Evolutionary conservation across 2,113 vertebrate genomes (phyloP), one percentile per base, ranked within the genome.

Genomic region (Chloebia gouldiae): DNA sequence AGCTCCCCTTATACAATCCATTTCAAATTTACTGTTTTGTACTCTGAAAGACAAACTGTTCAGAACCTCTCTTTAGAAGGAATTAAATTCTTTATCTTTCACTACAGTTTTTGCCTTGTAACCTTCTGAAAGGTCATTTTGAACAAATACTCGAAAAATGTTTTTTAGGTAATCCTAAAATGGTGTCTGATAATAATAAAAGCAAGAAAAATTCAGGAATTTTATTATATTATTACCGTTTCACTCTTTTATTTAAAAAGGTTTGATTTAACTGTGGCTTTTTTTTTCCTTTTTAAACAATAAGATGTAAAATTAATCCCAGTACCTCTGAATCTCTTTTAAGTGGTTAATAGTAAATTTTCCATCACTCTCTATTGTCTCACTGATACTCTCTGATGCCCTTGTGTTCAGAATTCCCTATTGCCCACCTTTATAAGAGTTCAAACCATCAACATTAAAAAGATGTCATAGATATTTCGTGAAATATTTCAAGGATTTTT

Each of bases 11-110:
- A 72, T 6, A 79, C 30, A 80, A 95, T 72, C 81, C n/a, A 47
- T 94, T 89, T 95, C 59, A 91, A 88, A 94, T 92, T 87, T 95
- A 90, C 73, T 85, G 66, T 61, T 95, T 85, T 94, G 54, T 86
- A 88, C 66, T 81, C 75, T 77, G 87, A 91, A 89, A 96, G 87
- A 94, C 54, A 95, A 95, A 93, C 71, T 25, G 42, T 42, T 94
- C 70, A 63, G 42, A 1, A 2, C 33, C 30, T 77, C 47, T 42
- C 21, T 76, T 40, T n/a, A 54, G 57, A 92, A 80, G 42, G 68
- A 85, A 81, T 92, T 82, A 82, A 47, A 82, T 80, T 76, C 71
- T 88, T 95, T 93, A 93, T 85, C 81, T 76, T 88, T 77, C 70
- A 50, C 15, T 15, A 72, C 33, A 47, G 13, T 31, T 95, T 82